Evolutionary conservation across 2,797 vertebrate genomes (phyloP).

Genomic region (Acanthiza pusilla): DNA sequence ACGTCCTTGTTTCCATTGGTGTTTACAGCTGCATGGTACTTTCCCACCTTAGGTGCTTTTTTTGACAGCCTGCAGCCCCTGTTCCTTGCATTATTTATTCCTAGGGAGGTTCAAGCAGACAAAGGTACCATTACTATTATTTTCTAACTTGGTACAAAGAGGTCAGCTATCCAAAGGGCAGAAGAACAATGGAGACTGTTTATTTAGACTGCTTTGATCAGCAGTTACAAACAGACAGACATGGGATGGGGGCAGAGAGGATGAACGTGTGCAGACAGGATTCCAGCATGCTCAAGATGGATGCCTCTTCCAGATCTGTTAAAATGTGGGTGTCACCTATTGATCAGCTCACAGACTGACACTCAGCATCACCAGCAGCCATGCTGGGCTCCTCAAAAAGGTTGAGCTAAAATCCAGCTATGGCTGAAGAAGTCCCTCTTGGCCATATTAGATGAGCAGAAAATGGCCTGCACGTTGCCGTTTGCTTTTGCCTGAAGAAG

Average conservation of each 20-base stretch:
- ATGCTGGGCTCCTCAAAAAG: neutral
- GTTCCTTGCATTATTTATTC: neutral
- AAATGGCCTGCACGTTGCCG: neutral
- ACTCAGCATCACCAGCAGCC: neutral
- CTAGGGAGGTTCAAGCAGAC: neutral
- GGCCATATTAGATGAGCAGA: neutral
- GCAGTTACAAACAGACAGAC: neutral
- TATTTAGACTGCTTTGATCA: neutral
- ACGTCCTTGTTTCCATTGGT: neutral
- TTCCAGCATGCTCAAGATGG: neutral
- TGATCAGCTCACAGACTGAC: neutral
- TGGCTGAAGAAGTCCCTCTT: neutral
- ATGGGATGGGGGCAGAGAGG: neutral
- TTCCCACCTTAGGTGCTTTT: neutral
- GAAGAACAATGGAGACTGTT: neutral
- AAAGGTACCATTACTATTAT: neutral
- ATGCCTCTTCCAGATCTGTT: neutral
- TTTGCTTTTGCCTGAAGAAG: neutral
- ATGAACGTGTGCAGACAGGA: accelerated
- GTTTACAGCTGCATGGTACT: neutral
- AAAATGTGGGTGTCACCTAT: accelerated
- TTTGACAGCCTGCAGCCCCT: neutral
- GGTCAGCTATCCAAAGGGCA: neutral
- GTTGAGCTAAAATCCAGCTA: neutral
- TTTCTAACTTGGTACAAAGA: neutral